phyloP scores from a whole-genome alignment of 2,797 vertebrate species.

The Labeo calbasu region DNA sequence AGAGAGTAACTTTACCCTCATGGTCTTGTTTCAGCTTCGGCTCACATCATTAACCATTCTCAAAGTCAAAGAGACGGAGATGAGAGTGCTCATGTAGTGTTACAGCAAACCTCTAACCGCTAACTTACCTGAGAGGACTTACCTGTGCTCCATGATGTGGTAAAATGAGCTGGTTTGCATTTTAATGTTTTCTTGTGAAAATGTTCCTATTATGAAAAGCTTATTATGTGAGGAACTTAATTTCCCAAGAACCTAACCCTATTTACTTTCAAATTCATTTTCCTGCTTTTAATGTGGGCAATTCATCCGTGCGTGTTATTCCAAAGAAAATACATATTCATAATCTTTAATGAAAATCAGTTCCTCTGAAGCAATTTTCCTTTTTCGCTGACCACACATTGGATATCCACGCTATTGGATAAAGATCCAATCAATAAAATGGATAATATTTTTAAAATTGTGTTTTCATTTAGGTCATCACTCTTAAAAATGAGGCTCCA shows the following conservation, averaged over 20 bases:
- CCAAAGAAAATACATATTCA: neutral
- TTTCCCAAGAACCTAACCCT: neutral
- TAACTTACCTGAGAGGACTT: constrained; percentile 9
- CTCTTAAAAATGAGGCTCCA: no score
- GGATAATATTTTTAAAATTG: neutral
- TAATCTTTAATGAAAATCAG: neutral
- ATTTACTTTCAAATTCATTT: neutral
- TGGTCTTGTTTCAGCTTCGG: constrained; percentile 51
- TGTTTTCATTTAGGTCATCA: no score
- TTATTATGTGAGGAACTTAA: neutral
- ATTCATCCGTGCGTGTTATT: neutral
- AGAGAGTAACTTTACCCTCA: constrained; percentile 54
- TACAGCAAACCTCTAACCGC: constrained; percentile 16
- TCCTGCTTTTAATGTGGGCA: neutral
- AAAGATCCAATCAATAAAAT: neutral
- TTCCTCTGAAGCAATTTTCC: neutral
- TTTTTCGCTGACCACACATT: neutral
- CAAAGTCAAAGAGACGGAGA: constrained; percentile 45
- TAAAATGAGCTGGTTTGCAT: neutral
- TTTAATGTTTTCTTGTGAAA: neutral
- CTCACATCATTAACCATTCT: constrained; percentile 51
- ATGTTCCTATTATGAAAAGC: neutral
- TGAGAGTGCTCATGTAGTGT: constrained; percentile 40
- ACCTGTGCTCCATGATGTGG: neutral
- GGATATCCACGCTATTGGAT: neutral